Conservation (phyloP, 2,888 invertebrate genomes). For the Drosophila setosimentum region DNA sequence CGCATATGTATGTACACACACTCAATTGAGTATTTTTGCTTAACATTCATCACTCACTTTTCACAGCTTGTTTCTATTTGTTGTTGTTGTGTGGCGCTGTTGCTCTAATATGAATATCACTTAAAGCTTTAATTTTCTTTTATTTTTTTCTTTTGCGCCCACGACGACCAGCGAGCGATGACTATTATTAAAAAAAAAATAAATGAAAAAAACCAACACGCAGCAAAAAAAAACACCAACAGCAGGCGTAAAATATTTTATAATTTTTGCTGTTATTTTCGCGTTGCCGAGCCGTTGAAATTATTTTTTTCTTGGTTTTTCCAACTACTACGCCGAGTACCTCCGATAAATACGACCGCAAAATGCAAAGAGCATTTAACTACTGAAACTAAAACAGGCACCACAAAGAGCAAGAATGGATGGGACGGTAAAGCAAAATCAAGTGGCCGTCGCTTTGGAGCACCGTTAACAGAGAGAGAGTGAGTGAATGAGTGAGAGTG, state of each 20-base stretch:
- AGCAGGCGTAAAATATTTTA: constrained; percentile 54
- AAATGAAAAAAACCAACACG: constrained; percentile 22
- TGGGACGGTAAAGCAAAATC: constrained; percentile 38
- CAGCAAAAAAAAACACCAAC: constrained; percentile 32
- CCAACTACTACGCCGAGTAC: constrained; percentile 66
- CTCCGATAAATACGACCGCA: constrained; percentile 73
- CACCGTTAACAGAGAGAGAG: constrained; percentile 43
- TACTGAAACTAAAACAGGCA: constrained; percentile 66
- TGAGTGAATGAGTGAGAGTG: constrained; percentile 23
- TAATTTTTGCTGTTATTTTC: constrained; percentile 51
- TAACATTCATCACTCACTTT: constrained; percentile 54
- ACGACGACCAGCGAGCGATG: constrained; percentile 56
- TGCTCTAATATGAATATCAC: constrained; percentile 50
- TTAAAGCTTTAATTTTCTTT: constrained; percentile 52
- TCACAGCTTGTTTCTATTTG: constrained; percentile 41
- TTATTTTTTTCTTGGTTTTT: constrained; percentile 39
- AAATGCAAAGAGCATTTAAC: constrained; percentile 77
- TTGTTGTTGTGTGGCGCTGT: constrained; percentile 24
- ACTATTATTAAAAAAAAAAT: constrained; percentile 36
- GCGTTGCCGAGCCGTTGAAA: constrained; percentile 39
- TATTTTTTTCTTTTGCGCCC: constrained; percentile 46
- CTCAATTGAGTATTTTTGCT: constrained; percentile 17
- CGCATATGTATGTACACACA: constrained; percentile 8
- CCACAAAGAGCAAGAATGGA: constrained; percentile 56
- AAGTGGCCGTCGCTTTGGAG: constrained; percentile 43